Percentiles rank a stretch among this genome's conserved stretches.
Evolutionary conservation across 2,888 invertebrate species (phyloP).

Genomic region (Liodrosophila aerea): DNA sequence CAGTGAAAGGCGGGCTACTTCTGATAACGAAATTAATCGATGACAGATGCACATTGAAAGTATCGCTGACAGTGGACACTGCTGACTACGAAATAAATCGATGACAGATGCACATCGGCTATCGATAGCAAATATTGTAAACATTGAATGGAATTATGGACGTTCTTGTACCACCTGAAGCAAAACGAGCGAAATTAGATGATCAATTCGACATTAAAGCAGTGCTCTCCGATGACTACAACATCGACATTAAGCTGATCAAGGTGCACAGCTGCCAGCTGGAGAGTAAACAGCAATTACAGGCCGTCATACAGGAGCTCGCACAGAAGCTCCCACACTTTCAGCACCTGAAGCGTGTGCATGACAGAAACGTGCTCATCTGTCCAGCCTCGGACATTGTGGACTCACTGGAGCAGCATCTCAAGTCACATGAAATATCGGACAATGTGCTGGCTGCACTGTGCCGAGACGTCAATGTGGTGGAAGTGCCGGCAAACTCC

Average conservation of each 20-base stretch:
- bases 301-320: constrained; percentile 85
- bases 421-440: constrained; percentile 38
- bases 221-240: constrained; percentile 84
- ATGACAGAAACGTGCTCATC: constrained; percentile 85
- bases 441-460: constrained; percentile 55
- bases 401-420: constrained; percentile 82
- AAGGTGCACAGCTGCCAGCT: constrained; percentile 86
- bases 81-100: no score
- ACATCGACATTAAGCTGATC: constrained; percentile 83
- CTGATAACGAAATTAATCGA: background rate
- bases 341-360: constrained; percentile 89
- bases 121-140: no score
- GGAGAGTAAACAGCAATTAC: constrained; percentile 85
- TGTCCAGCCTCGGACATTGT: constrained; percentile 81
- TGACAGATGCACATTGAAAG: no score
- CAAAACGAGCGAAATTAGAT: constrained; percentile 35
- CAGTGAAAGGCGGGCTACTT: constrained; percentile 1
- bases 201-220: constrained; percentile 80
- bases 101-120: no score
- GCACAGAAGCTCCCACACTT: constrained; percentile 86
- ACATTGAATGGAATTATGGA: no score
- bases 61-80: no score
- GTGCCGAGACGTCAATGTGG: constrained; percentile 82
- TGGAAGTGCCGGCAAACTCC: constrained; percentile 85
- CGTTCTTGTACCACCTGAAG: constrained; percentile 56